phyloP scores from a whole-genome alignment of 2,888 invertebrate species.

The Metellina segmentata region DNA sequence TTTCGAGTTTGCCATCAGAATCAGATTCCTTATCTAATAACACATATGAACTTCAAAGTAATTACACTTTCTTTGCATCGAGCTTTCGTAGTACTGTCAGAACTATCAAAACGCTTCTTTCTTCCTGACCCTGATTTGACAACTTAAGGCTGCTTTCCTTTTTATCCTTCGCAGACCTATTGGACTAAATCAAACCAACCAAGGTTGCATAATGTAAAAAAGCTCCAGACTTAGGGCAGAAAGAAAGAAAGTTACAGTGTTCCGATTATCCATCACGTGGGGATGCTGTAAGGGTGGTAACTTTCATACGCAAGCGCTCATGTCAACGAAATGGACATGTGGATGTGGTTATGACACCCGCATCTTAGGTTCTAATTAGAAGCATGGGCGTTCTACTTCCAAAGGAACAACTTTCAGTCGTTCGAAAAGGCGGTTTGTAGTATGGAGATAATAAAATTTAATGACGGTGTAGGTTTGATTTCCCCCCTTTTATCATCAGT shows the following conservation, averaged over 20 bases:
- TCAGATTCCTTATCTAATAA: slow-evolving; percentile 4
- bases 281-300: slow-evolving; percentile 28
- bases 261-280: background rate
- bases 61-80: slow-evolving; percentile 19
- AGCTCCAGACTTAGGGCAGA: background rate
- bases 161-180: background rate
- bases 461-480: slow-evolving; percentile 16
- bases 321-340: slow-evolving; percentile 24
- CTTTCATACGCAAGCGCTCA: slow-evolving; percentile 28
- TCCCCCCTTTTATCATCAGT: background rate
- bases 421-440: slow-evolving; percentile 8
- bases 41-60: slow-evolving; percentile 21
- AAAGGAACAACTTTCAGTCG: background rate
- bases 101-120: slow-evolving; percentile 23
- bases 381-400: slow-evolving; percentile 16
- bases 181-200: slow-evolving; percentile 10
- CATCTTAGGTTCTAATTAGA: slow-evolving; percentile 33
- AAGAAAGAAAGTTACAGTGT: background rate
- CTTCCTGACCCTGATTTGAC: slow-evolving; percentile 50
- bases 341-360: slow-evolving; percentile 26
- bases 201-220: background rate
- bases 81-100: slow-evolving; percentile 30
- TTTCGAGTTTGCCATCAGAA: background rate
- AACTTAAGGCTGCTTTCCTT: slow-evolving; percentile 2
- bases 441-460: slow-evolving; percentile 34